Conservation (phyloP, 2,113 vertebrate species). For the Sorex fumeus region DNA sequence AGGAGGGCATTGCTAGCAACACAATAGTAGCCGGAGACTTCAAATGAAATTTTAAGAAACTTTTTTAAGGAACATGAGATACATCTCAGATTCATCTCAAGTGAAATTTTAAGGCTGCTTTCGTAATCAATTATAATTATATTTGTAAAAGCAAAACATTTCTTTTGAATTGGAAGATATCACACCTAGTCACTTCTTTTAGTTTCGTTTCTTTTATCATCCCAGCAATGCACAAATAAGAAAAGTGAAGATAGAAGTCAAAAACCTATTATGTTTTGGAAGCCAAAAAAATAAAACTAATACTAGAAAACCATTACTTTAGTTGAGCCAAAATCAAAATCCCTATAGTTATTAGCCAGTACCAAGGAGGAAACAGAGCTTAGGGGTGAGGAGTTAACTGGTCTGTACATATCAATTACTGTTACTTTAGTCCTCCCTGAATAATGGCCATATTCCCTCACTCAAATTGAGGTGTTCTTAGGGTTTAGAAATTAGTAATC, state of each 20-base stretch:
- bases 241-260: neutral
- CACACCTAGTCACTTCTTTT: neutral
- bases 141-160: conserved; percentile 1
- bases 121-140: conserved; percentile 3
- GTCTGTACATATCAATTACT: too few species aligned
- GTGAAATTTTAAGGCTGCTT: neutral
- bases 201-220: neutral
- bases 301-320: neutral
- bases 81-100: neutral
- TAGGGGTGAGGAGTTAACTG: neutral
- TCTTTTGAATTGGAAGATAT: neutral
- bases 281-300: conserved; percentile 27
- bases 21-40: too few species aligned
- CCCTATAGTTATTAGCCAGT: neutral
- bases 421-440: neutral
- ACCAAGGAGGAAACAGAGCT: neutral
- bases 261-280: neutral
- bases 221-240: neutral
- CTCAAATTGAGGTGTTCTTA: conserved; percentile 8
- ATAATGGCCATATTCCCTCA: neutral
- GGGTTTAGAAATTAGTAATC: neutral
- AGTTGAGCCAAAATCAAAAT: neutral
- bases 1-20: too few species aligned
- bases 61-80: neutral
- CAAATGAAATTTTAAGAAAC: neutral